Percentiles rank a stretch among this genome's conserved stretches.
Evolutionary conservation across 2,797 vertebrate genomes (phyloP).

Genomic region (Numenius phaeopus): DNA sequence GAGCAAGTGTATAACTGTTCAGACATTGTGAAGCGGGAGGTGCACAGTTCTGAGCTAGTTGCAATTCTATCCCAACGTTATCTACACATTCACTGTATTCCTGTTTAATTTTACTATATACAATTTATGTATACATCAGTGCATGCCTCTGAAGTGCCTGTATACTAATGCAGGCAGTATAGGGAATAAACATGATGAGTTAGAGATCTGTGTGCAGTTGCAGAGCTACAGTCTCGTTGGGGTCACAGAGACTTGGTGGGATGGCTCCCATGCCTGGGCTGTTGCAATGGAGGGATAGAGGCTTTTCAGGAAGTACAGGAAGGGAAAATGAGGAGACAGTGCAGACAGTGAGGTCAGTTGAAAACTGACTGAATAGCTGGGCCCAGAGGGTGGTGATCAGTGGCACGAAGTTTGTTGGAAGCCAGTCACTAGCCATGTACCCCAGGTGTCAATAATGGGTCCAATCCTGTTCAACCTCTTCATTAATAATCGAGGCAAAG

Average conservation of each 20-base stretch:
- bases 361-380: background rate
- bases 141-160: background rate
- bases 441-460: background rate
- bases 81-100: background rate
- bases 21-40: background rate
- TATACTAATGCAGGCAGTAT: background rate
- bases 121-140: background rate
- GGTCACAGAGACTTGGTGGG: too few species aligned
- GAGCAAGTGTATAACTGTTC: background rate
- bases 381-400: background rate
- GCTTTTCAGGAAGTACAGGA: too few species aligned
- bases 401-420: background rate
- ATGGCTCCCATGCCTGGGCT: too few species aligned
- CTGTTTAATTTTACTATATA: background rate
- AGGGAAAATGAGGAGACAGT: too few species aligned
- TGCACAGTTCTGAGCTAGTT: background rate
- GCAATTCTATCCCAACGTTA: background rate
- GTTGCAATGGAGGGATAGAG: too few species aligned
- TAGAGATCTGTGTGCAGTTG: background rate
- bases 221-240: too few species aligned
- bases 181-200: fast-evolving
- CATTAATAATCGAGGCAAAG: background rate
- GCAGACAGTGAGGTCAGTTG: background rate
- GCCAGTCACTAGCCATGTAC: background rate
- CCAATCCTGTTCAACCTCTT: background rate